These are phyloP conservation scores for Plestiodon gilberti DNA, from an alignment of 2,113 vertebrate species.

Conservation along the genomic window DNA sequence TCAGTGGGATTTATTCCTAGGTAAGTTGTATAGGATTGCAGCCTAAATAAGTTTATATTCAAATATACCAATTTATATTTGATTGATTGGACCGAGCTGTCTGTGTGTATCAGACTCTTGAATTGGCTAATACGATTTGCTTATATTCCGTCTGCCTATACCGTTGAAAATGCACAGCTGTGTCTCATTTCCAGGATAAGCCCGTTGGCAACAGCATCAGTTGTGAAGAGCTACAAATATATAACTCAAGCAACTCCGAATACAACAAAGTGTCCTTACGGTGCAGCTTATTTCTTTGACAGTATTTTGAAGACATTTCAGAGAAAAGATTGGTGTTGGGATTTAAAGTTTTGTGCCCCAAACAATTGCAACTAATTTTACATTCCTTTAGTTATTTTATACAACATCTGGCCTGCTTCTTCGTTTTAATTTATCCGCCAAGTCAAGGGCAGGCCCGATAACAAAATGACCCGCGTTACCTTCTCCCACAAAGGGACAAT, in stretches of 20 bases:
- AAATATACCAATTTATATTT: neutral
- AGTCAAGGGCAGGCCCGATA: conserved; percentile 7
- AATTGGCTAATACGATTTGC: conserved; percentile 69
- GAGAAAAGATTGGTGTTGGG: neutral
- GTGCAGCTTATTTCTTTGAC: neutral
- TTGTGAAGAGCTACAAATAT: conserved; percentile 16
- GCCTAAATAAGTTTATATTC: neutral
- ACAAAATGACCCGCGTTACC: neutral
- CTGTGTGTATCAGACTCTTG: conserved; percentile 52
- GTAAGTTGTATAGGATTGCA: too few species aligned
- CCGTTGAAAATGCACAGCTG: conserved; percentile 49
- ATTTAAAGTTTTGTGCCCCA: neutral
- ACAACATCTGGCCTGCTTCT: accelerated
- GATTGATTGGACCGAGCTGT: conserved; percentile 44
- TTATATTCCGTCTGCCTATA: conserved; percentile 51
- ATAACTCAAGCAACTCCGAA: neutral
- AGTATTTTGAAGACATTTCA: neutral
- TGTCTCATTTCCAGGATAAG: conserved; percentile 49
- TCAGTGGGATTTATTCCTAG: too few species aligned
- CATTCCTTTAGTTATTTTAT: neutral
- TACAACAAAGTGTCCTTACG: neutral
- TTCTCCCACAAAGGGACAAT: neutral
- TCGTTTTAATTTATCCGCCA: neutral
- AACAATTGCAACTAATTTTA: neutral
- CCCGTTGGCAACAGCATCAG: conserved; percentile 20